Evolutionary conservation across 2,113 vertebrate species (phyloP), one percentile per base, ranked within the genome.

Genomic region (Ciconia boyciana): DNA sequence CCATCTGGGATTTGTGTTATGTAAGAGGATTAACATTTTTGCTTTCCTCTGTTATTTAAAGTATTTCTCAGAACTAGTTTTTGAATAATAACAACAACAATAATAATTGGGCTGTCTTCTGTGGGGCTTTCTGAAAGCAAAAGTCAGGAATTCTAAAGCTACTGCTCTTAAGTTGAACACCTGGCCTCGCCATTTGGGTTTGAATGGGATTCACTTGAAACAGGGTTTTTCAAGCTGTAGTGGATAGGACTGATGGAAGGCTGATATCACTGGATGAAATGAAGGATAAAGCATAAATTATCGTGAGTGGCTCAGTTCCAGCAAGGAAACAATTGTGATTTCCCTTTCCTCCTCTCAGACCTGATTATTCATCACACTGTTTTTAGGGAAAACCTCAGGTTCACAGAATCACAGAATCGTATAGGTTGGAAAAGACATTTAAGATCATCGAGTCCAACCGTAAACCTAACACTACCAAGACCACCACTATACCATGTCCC

Each of bases 1-100:
- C 98, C 97, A 98, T 97, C 98, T 98, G 98, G 97, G 97, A 93
- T 94, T 95, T 98, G 96, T 96, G 97, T 96, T 97, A 92, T 94
- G 91, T 96, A 97, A 88, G 94, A 97, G 97, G 93, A 92, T 97
- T 96, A 97, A 96, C 97, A 97, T 97, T 98, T 97, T 94, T 93
- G 93, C 90, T 95, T 92, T 96, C 93, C 95, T 98, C 90, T 95
- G 97, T 97, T 94, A 95, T 97, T 97, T 97, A 97, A 98, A 97
- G 94, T 97, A 97, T 97, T 98, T 96, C 89, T 97, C 84, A 72
- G 96, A 98, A 97, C 96, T 90, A 87, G 49, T 96, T 97, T 97
- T 96, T 95, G 87, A 97, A 94, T 97, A 91, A 97, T 87, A 97
- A 95, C 85, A 93, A 85, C 86, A 97, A 87, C 80, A 94, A 69